phyloP scores from a whole-genome alignment of 2,113 vertebrate genomes.

The Tichodroma muraria region DNA sequence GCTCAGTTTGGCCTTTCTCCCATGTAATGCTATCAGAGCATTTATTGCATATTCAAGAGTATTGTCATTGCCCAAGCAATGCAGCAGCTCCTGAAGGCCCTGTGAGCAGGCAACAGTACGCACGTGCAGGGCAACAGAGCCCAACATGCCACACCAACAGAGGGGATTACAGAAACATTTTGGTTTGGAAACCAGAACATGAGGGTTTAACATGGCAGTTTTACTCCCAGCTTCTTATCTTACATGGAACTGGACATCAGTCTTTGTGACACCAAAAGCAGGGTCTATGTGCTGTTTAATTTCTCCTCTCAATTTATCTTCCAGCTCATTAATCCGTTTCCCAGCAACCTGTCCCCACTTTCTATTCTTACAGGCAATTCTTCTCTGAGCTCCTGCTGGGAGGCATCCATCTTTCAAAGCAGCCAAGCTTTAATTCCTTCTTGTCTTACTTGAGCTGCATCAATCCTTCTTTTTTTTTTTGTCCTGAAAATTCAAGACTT shows the following conservation, averaged over 20 bases:
- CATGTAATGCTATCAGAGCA: background rate
- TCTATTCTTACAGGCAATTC: slow-evolving; percentile 61
- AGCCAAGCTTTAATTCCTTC: slow-evolving; percentile 63
- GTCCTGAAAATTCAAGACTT: slow-evolving; percentile 23
- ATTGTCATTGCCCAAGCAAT: background rate
- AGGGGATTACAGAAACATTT: background rate
- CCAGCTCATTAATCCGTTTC: slow-evolving; percentile 66
- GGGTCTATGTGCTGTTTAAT: slow-evolving; percentile 64
- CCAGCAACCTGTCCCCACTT: slow-evolving; percentile 64
- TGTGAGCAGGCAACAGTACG: background rate
- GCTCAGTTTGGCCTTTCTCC: background rate
- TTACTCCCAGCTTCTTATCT: slow-evolving; percentile 10
- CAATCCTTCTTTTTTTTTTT: slow-evolving; percentile 50
- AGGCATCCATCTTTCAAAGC: slow-evolving; percentile 65
- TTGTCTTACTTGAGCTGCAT: slow-evolving; percentile 53
- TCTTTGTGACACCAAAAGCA: slow-evolving; percentile 58
- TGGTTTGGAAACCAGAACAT: background rate
- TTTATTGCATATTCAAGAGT: no score
- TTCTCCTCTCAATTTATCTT: slow-evolving; percentile 64
- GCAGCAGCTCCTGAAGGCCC: background rate
- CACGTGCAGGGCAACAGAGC: fast-evolving
- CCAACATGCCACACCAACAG: background rate
- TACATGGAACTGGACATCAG: slow-evolving; percentile 43
- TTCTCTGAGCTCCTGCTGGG: slow-evolving; percentile 55
- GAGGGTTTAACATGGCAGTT: background rate